Base-by-base conservation (phyloP, 2,113 vertebrate species). In the Pygoscelis adeliae region DNA sequence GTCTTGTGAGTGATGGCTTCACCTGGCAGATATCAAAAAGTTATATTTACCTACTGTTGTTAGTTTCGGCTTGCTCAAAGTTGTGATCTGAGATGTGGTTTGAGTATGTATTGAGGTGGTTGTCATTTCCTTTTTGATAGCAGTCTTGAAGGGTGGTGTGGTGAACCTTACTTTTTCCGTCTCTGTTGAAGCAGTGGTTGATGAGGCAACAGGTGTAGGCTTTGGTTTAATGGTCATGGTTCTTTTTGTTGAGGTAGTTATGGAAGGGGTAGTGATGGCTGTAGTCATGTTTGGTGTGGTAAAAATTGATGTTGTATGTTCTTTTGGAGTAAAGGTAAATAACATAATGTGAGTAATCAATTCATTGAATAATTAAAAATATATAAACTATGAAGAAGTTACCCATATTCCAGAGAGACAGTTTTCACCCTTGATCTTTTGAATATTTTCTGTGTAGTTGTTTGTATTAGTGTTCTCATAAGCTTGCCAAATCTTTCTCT, bases 11-110 rank as follows among this genome's bases (percentile, higher is more conserved):
- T 49, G 49, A 56, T 83, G 50, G 12, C 19, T 88, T 92, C 25
- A 65, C 16, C 53, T 69, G 79, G 47, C 12, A 67, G 44, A 40
- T 58, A 49, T 3, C 7, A 94, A 47, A 47, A 90, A 69, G 17
- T 63, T 22, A 5, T 81, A 21, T 32, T 97, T 97, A 97, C 97
- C 97, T 87, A 47, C 40, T 91, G 87, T 89, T 93, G 81, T 66
- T 90, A 53, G 18, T 61, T 93, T 15, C 65, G 74, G 36, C 34
- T 91, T 58, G 34, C 78, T 85, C 62, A 26, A 87, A 85, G 66
- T 46, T 66, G 87, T 84, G 13, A 69, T 76, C 21, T 13, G 73
- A 91, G 91, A 56, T 61, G 66, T 62, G 14, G 73, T 63, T 61
- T 85, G 34, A 78, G 47, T 46, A 76, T 53, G 25, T 79, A 72